Base-by-base conservation (phyloP, 2,797 vertebrate species). In the Percopsis omiscomaycus region DNA sequence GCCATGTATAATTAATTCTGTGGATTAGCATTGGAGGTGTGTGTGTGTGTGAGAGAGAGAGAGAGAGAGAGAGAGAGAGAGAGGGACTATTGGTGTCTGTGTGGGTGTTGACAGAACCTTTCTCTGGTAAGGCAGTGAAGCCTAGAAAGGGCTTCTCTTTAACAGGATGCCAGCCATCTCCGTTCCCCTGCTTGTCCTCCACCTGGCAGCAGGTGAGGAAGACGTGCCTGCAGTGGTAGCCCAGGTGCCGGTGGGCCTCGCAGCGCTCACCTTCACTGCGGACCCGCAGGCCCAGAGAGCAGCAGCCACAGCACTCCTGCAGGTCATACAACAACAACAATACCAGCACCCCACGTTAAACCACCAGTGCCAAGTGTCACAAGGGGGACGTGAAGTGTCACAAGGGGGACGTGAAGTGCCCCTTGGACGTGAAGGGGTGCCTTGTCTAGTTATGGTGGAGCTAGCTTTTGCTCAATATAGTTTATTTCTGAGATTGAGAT, bases 241-340 rank as follows among this genome's bases (percentile, higher is more conserved):
- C 94, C 82, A 97, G 89, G 75, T 91, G 89, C 42, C 85, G 87
- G 76, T 87, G 94, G 73, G 93, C 91, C 78, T 94, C 90, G 0
- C 96, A 98, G 46, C 30, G 76, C 13, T 91, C 91, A 3, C 92
- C 92, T 64, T 94, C 94, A 0, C 71, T 88, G 63, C 74, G 88
- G 44, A 96, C 75, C 0, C 86, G 91, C 68, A 96, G 90, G 10
- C 96, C 96, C 81, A 98, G 82, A 14, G 88, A 87, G 69, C 96
- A 98, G 87, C 96, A 98, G 71, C 92, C 92, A 3, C 96, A 98
- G 89, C 96, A 98, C 85, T 96, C 94, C 96, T 98, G 86, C 5
- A 42, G 75, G 69, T 66, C 61, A 71, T 50, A 74, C 45, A 64
- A 44, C 12, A 64, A 61, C 29, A 16, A 15, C 27, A 22, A 22